phyloP scores from a whole-genome alignment of 2,888 invertebrate species.

The Hypomecis atomaria region DNA sequence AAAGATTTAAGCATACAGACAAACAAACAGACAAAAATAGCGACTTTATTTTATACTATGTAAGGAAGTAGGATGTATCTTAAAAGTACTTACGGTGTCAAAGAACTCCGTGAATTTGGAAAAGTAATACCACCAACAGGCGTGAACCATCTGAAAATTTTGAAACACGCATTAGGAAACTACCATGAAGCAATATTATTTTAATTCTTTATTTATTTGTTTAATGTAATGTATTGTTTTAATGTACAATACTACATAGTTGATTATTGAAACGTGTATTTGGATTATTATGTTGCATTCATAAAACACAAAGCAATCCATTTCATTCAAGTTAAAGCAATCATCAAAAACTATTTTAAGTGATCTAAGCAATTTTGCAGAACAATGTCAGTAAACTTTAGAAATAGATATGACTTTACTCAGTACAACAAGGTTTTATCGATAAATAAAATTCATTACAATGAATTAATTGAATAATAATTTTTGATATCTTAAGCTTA shows the following conservation, averaged over 20 bases:
- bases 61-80: too few species aligned
- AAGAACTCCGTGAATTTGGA: slow-evolving; percentile 98
- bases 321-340: slow-evolving; percentile 1
- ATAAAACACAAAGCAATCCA: slow-evolving; percentile 1
- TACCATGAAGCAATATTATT: not conserved
- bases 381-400: too few species aligned
- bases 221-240: not conserved
- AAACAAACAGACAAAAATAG: too few species aligned
- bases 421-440: not conserved
- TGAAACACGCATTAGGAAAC: slow-evolving; percentile 24
- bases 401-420: too few species aligned
- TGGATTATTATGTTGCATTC: slow-evolving; percentile 8
- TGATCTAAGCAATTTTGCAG: too few species aligned
- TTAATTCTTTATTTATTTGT: too few species aligned
- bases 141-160: slow-evolving; percentile 93
- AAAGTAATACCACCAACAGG: slow-evolving; percentile 98
- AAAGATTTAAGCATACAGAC: too few species aligned
- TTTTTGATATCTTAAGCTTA: slow-evolving; percentile 4
- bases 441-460: not conserved
- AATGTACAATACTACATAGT: slow-evolving; percentile 9
- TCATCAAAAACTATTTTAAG: not conserved
- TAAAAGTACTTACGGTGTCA: slow-evolving; percentile 91
- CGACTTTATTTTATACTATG: too few species aligned
- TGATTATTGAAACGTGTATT: slow-evolving; percentile 8
- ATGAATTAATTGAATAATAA: slow-evolving; percentile 1